These are phyloP conservation scores for Schizotus pectinicornis DNA, from an alignment of 2,888 invertebrate genomes.

Conservation along the genomic window DNA sequence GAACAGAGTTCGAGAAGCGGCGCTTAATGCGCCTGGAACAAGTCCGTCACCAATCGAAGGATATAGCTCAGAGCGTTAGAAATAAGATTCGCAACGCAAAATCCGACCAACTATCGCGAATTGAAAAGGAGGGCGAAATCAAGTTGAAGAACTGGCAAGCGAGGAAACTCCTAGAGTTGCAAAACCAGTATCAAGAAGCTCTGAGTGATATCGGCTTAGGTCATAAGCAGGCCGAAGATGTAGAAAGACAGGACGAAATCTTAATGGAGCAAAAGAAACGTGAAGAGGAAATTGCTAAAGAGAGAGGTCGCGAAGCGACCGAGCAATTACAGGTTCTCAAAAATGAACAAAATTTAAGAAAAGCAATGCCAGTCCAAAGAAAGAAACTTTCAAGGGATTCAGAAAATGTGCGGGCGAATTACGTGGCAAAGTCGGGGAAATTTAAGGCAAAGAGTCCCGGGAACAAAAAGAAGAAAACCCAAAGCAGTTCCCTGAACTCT, in stretches of 20 bases:
- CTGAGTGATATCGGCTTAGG: slow-evolving; percentile 62
- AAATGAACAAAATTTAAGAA: slow-evolving; percentile 39
- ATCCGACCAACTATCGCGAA: slow-evolving; percentile 59
- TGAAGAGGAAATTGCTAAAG: slow-evolving; percentile 50
- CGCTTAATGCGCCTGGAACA: slow-evolving; percentile 67
- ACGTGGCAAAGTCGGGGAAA: slow-evolving; percentile 37
- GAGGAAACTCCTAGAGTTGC: slow-evolving; percentile 59
- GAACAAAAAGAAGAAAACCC: slow-evolving; percentile 31
- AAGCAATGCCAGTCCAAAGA: slow-evolving; percentile 44
- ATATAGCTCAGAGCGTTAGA: slow-evolving; percentile 63
- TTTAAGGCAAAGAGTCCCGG: slow-evolving; percentile 25
- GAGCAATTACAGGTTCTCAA: slow-evolving; percentile 52
- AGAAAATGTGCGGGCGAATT: slow-evolving; percentile 58
- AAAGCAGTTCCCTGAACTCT: slow-evolving; percentile 11
- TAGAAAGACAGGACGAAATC: slow-evolving; percentile 52
- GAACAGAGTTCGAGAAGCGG: slow-evolving; percentile 64
- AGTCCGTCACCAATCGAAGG: slow-evolving; percentile 69
- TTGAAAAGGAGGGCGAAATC: slow-evolving; percentile 60
- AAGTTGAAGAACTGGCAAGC: slow-evolving; percentile 63
- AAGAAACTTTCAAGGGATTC: slow-evolving; percentile 55
- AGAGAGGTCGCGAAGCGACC: slow-evolving; percentile 57
- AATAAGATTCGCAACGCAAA: slow-evolving; percentile 63
- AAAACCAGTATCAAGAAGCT: slow-evolving; percentile 61
- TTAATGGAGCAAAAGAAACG: slow-evolving; percentile 36
- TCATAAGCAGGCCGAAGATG: slow-evolving; percentile 57